Conservation (phyloP, 2,888 invertebrate species). For the Salpingus planirostris region DNA sequence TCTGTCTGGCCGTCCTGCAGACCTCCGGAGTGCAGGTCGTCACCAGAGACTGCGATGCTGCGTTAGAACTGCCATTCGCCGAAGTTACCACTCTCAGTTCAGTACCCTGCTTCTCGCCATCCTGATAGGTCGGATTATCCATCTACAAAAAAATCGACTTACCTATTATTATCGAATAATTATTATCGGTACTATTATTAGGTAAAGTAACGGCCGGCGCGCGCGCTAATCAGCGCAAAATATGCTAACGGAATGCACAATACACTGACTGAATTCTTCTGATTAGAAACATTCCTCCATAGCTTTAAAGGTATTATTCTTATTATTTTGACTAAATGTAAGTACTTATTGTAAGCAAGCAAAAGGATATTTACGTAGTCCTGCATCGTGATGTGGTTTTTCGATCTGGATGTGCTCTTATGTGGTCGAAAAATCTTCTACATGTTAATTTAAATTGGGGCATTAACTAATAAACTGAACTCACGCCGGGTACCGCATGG, state of each 20-base stretch:
- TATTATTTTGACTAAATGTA: neutral
- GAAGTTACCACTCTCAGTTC: slow-evolving; percentile 5
- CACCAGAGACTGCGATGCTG: neutral
- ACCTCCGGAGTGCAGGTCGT: slow-evolving; percentile 36
- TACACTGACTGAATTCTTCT: no score
- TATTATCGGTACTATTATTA: no score
- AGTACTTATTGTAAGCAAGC: neutral
- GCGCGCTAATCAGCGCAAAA: no score
- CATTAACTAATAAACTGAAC: neutral
- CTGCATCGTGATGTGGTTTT: no score
- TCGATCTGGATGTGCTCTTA: no score
- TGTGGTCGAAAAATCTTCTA: no score
- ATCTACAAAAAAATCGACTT: slow-evolving; percentile 41
- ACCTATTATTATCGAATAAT: no score
- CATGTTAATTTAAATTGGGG: slow-evolving; percentile 3
- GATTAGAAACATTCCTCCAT: no score
- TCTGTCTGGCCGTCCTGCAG: slow-evolving; percentile 34
- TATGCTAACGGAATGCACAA: no score
- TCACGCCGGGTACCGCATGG: slow-evolving; percentile 9
- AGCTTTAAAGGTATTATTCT: no score
- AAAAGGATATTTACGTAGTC: slow-evolving; percentile 5
- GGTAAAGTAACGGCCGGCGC: no score
- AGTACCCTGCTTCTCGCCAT: slow-evolving; percentile 32
- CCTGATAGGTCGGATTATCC: slow-evolving; percentile 39
- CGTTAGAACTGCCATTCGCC: neutral